phyloP scores from a whole-genome alignment of 2,113 vertebrate species.

The Myrmecophaga tridactyla region DNA sequence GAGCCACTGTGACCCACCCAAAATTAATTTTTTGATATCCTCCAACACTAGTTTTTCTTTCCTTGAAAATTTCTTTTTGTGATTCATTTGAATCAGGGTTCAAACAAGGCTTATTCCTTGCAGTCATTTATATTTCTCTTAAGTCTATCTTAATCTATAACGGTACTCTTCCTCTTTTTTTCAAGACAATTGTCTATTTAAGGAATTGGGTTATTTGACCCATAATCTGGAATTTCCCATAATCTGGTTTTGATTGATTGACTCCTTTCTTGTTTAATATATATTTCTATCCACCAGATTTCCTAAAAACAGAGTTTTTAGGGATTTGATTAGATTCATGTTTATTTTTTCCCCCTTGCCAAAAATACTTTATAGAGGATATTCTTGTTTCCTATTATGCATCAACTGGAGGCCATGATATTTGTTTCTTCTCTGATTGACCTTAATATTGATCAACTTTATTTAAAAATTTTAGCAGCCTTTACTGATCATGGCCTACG shows the following conservation, averaged over 20 bases:
- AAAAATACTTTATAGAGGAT: not conserved
- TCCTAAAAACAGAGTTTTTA: not conserved
- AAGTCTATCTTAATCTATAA: not conserved
- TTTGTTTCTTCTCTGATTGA: not conserved
- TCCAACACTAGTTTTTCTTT: not conserved
- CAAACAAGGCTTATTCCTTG: not conserved
- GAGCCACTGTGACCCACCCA: too few species aligned
- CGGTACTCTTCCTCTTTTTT: fast-evolving
- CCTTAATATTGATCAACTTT: not conserved
- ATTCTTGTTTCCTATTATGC: not conserved
- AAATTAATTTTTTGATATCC: conserved; percentile 10
- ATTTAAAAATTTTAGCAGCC: not conserved
- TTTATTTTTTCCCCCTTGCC: not conserved
- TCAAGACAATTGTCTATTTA: not conserved
- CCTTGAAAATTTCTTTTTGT: not conserved
- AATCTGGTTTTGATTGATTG: not conserved
- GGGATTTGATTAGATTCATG: not conserved
- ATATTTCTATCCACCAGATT: not conserved
- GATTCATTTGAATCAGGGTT: conserved; percentile 35
- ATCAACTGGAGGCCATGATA: not conserved
- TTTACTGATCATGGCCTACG: not conserved
- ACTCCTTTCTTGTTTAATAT: not conserved
- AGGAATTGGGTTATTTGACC: not conserved
- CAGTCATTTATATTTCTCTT: conserved; percentile 30
- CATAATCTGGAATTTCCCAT: not conserved